Conservation (phyloP, 2,113 vertebrate genomes). For the Anhinga anhinga region DNA sequence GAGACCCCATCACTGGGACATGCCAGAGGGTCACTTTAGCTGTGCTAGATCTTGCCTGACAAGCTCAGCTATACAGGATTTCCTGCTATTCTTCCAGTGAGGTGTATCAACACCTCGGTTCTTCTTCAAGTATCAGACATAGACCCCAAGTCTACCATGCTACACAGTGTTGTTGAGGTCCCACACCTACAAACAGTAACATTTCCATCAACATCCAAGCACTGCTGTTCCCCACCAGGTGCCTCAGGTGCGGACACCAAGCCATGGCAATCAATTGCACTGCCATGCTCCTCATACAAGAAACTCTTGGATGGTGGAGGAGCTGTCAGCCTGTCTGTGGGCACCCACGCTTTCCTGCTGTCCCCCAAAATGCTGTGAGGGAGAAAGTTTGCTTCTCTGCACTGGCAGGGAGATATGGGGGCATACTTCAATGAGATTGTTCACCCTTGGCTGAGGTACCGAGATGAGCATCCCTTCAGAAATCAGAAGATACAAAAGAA, state of each 20-base stretch:
- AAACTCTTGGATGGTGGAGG: background rate
- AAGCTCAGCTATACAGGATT: background rate
- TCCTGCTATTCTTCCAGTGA: background rate
- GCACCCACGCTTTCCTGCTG: background rate
- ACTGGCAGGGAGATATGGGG: background rate
- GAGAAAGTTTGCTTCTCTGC: background rate
- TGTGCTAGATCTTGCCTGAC: background rate
- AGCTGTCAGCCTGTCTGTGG: background rate
- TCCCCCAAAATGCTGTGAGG: background rate
- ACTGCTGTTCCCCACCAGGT: background rate
- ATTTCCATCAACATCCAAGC: background rate
- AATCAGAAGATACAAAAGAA: background rate
- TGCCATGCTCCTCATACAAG: background rate
- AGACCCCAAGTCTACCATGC: background rate
- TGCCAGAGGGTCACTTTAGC: background rate
- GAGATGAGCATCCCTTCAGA: background rate
- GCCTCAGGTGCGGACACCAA: background rate
- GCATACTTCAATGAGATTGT: background rate
- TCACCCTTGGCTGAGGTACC: background rate
- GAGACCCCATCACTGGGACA: background rate
- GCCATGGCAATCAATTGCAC: fast-evolving
- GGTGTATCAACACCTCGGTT: background rate
- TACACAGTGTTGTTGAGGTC: background rate
- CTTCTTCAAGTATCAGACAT: background rate
- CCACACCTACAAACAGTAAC: background rate